Base-by-base conservation (phyloP, 2,113 vertebrate genomes). In the Triplophysa dalaica region DNA sequence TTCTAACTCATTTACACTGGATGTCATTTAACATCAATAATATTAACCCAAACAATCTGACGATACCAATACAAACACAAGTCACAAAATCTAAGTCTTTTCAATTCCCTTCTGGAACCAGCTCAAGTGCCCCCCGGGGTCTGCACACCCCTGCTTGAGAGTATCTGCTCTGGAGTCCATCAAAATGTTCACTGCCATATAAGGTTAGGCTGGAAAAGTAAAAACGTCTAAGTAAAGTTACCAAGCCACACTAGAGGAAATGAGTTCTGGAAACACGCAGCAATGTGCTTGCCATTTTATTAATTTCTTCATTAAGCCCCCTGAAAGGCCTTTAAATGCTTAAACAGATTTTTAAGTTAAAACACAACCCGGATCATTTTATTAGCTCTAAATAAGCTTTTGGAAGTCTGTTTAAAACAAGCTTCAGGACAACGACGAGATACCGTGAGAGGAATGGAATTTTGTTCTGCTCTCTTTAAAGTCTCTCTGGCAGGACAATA, bases 401-500 rank as follows among this genome's bases (percentile, higher is more conserved):
- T 58, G 52, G 17, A 56, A 70, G 50, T 70, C 26, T 41, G 70
- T 60, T 58, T 41, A 73, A 58, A 58, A 73, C 38, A n/a, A 29
- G 14, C 41, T 73, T 73, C 9, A 38, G 38, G 70, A 58, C 29
- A 43, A 38, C 19, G n/a, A 22, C 19, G 60, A 26, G 58, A 26
- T 63, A 48, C 8, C 21, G 22, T 29, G 60, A 29, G 58, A 16
- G 38, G 60, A 75, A 75, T 45, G 58, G 38, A 75, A 63, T 75
- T 75, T 75, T 75, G 73, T 75, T 75, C 16, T 75, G 58, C 38
- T 62, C 73, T 63, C 58, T 75, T 75, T 61, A 75, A 75, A 75
- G 72, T 75, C 72, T 75, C 0, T 75, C 73, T 45, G 58, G 41
- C 73, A 75, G 58, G 22, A 48, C 73, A 19, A 63, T 63, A 58